Base-by-base conservation (phyloP, 2,797 vertebrate species). In the Notoglanidium macrostoma region DNA sequence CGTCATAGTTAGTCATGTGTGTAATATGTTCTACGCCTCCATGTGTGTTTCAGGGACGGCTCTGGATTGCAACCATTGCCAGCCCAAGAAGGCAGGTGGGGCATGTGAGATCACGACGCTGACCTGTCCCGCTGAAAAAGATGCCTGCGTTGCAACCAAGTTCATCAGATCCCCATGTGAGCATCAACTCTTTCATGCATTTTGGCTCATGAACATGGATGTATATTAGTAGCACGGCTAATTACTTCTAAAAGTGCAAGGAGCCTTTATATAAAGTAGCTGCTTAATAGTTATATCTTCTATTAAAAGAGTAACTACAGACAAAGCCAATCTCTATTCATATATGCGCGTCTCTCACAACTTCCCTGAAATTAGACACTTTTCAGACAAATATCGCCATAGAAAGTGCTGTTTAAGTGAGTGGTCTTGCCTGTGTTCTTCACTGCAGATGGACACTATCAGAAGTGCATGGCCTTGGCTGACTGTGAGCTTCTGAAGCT, bases 401-500 rank as follows among this genome's bases (percentile, higher is more conserved):
- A 61, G 32, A 57, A 19, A 26, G 32, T 26, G n/a, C 19, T 67
- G 35, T 79, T 44, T 74, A 44, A 46, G 21, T 17, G 8, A 14
- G 5, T 26, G 1, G n/a, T 8, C 19, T 14, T 79, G 14, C 35
- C 55, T 26, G 2, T 85, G 86, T 81, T 82, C 10, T 61, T 81
- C 81, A 10, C 78, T 57, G 76, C 65, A 96, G 96, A 35, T 26
- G 94, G 92, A 44, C 90, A 92, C 0, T 95, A 86, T 90, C 95
- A 95, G 93, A 95, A 93, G 89, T 96, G 96, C 92, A 95, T 95
- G 90, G 68, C 88, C 29, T 9, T 92, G 90, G 46, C 81, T 11
- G 93, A 94, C 92, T 96, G 95, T 8, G 5, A 92, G 54, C 85
- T 93, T 85, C 92, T 95, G 86, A 89, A 92, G 88, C 57, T 21